Percentiles rank a stretch among this genome's conserved stretches.
These are phyloP conservation scores for Lutra lutra DNA, from an alignment of 2,797 vertebrate species.

Conservation along the genomic window DNA sequence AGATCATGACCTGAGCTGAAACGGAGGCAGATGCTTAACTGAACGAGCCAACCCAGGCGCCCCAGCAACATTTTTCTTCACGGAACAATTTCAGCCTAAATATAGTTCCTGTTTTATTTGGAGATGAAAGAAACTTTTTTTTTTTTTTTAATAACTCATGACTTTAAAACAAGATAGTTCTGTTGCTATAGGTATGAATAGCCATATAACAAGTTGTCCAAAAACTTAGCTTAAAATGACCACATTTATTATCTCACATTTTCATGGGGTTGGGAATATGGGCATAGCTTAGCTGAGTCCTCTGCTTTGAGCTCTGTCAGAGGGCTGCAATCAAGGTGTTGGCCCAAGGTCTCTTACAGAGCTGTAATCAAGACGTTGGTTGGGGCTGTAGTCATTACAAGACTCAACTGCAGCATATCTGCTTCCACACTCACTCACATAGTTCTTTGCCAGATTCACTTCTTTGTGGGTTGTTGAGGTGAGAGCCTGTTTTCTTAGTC, in stretches of 20 bases:
- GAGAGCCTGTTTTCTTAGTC: not conserved
- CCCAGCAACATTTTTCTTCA: not conserved
- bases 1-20: not conserved
- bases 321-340: not conserved
- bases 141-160: not conserved
- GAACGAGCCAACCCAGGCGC: not conserved
- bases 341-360: not conserved
- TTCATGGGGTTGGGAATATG: not conserved
- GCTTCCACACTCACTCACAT: not conserved
- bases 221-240: not conserved
- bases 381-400: not conserved
- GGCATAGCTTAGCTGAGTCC: not conserved
- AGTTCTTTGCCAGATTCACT: not conserved
- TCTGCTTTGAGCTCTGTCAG: not conserved
- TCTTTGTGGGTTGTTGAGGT: not conserved
- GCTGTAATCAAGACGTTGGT: not conserved
- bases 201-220: not conserved
- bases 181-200: not conserved
- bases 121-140: not conserved
- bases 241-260: not conserved
- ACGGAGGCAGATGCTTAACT: not conserved
- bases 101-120: not conserved
- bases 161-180: conserved; percentile 25
- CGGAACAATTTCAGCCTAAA: not conserved
- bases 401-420: not conserved